Evolutionary conservation across 2,113 vertebrate genomes (phyloP), one percentile per base, ranked within the genome.

Genomic region (Paedocypris sp.): DNA sequence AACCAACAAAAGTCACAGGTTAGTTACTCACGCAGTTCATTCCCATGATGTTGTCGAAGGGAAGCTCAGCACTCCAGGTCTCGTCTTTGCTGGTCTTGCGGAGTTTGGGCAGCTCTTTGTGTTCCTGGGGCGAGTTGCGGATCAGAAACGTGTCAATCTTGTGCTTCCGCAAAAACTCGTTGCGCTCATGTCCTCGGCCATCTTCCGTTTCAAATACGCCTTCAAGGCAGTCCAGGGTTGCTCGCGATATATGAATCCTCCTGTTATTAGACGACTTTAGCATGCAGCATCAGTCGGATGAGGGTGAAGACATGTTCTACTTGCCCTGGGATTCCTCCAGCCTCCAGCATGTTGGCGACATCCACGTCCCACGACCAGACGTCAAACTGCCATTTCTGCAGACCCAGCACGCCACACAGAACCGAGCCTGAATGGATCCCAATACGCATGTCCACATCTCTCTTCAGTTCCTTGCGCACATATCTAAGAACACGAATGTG

Each of bases 361-460:
- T 76, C 68, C 3, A 86, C 82, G 2, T 85, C 85, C 83, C 81
- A 82, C 53, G 83, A 85, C 83, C 83, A 86, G 20, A 85, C 85
- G 3, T 87, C 83, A 75, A 84, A 87, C 74, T 86, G 83, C 83
- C 83, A 86, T 64, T 87, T 87, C 75, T 82, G 83, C 33, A 87
- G 74, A 2, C 85, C 83, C 41, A 86, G 77, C 25, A 86, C 85
- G 2, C 84, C 85, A 42, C 85, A 86, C 3, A 86, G 77, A 45
- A 85, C 82, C 0, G 83, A 84, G n/a, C 85, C 85, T 0, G 85
- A 83, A 73, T 86, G 85, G 67, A 87, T 82, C n/a, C 85, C 83
- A 0, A 84, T 86, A 59, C 84, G 78, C 83, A 86, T 85, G 73
- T 86, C 76, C 59, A 83, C 32, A 1, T 80, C 73, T 33, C 70